Evolutionary conservation across 1,140 invertebrate species (phyloP).

Genomic region (Procambarus clarkii): DNA sequence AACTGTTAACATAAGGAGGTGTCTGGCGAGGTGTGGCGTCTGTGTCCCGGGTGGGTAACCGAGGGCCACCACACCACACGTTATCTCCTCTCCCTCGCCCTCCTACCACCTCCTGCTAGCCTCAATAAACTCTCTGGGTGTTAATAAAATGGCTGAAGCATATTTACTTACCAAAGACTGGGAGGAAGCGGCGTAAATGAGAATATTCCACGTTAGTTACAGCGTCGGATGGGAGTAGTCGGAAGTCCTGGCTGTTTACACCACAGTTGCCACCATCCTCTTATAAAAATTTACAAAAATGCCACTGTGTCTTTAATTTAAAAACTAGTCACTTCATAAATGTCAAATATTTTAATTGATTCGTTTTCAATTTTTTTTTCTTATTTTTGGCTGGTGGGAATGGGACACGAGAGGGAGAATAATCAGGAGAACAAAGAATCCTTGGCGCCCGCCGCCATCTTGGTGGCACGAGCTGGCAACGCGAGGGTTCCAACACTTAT

Average conservation of each 20-base stretch:
- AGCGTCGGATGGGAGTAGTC: slow-evolving; percentile 49
- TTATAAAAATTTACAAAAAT: slow-evolving; percentile 61
- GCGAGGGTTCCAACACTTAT: slow-evolving; percentile 51
- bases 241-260: slow-evolving; percentile 50
- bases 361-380: neutral
- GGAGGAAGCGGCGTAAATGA: neutral
- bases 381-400: neutral
- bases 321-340: neutral
- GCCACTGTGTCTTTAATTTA: neutral
- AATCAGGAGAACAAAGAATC: slow-evolving; percentile 48
- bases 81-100: neutral
- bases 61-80: slow-evolving; percentile 41
- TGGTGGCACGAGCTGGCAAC: slow-evolving; percentile 56
- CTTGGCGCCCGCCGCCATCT: slow-evolving; percentile 55
- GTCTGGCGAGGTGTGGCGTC: slow-evolving; percentile 66
- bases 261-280: slow-evolving; percentile 49
- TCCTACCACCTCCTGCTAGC: neutral
- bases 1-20: slow-evolving; percentile 15
- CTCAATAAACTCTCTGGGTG: neutral
- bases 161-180: slow-evolving; percentile 28
- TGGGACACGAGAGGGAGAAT: neutral
- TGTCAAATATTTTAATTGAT: neutral
- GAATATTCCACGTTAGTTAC: slow-evolving; percentile 45
- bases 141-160: neutral
- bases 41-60: slow-evolving; percentile 41